phyloP scores from a whole-genome alignment of 2,113 vertebrate genomes.

The Oncorhynchus kisutch region DNA sequence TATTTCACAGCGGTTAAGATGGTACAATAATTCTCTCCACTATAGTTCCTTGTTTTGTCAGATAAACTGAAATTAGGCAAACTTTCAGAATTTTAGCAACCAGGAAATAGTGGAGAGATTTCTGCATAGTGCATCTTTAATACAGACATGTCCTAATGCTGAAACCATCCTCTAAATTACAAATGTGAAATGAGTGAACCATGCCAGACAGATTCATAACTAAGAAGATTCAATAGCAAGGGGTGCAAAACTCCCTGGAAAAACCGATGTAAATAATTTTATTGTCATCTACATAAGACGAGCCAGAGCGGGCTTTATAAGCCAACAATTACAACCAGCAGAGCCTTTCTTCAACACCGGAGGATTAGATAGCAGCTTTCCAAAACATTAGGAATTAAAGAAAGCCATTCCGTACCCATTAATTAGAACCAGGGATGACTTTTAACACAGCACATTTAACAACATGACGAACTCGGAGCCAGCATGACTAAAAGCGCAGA shows the following conservation, averaged over 20 bases:
- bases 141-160: background rate
- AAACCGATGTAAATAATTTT: conserved; percentile 72
- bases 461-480: conserved; percentile 38
- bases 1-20: no score
- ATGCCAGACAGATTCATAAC: conserved; percentile 9
- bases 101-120: no score
- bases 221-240: conserved; percentile 41
- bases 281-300: conserved; percentile 56
- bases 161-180: conserved; percentile 22
- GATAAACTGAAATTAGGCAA: no score
- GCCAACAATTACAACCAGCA: conserved; percentile 60
- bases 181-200: conserved; percentile 23
- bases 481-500: conserved; percentile 48
- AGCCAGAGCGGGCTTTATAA: conserved; percentile 55
- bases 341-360: conserved; percentile 47
- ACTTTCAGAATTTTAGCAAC: no score
- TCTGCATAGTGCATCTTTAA: no score
- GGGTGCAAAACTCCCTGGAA: conserved; percentile 47
- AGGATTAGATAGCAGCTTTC: conserved; percentile 35
- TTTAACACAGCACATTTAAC: conserved; percentile 42
- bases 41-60: no score
- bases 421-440: conserved; percentile 66
- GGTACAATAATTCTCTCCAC: no score
- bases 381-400: conserved; percentile 68
- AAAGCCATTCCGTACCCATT: conserved; percentile 54